Percentiles rank a stretch among this genome's conserved stretches.
These are phyloP conservation scores for Agrilus planipennis DNA, from an alignment of 1,140 invertebrate species.

Conservation along the genomic window DNA sequence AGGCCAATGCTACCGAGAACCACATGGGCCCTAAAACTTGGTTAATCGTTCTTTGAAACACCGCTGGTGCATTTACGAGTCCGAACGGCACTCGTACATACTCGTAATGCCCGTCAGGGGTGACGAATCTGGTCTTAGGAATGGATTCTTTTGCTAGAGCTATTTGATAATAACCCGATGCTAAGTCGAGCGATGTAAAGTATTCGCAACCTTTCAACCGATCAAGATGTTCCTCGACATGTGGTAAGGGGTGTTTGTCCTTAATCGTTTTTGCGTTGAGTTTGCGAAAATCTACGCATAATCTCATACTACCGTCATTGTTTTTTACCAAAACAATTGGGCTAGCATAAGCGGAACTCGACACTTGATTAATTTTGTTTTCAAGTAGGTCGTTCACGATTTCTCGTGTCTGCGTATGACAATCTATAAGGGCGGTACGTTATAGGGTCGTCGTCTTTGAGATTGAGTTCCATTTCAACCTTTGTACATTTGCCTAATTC, in stretches of 20 bases:
- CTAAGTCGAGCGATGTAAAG: conserved; percentile 32
- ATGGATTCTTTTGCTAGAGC: conserved; percentile 15
- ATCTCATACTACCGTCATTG: conserved; percentile 9
- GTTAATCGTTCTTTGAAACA: conserved; percentile 24
- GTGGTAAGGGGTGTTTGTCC: conserved; percentile 36
- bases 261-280: conserved; percentile 31
- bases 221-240: conserved; percentile 34
- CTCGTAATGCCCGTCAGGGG: conserved; percentile 15
- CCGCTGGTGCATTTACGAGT: conserved; percentile 19
- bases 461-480: conserved; percentile 18
- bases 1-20: conserved; percentile 16
- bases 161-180: conserved; percentile 38
- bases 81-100: conserved; percentile 17
- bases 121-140: conserved; percentile 34
- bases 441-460: conserved; percentile 9
- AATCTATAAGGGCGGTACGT: conserved; percentile 19
- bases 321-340: conserved; percentile 14
- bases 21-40: conserved; percentile 13
- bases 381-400: conserved; percentile 17
- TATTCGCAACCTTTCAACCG: conserved; percentile 24
- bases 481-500: conserved; percentile 16
- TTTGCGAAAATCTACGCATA: conserved; percentile 14
- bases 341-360: conserved; percentile 8
- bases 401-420: conserved; percentile 13
- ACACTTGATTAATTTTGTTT: conserved; percentile 3